phyloP scores from a whole-genome alignment of 2,888 invertebrate species.

The Tenthredo amoena region DNA sequence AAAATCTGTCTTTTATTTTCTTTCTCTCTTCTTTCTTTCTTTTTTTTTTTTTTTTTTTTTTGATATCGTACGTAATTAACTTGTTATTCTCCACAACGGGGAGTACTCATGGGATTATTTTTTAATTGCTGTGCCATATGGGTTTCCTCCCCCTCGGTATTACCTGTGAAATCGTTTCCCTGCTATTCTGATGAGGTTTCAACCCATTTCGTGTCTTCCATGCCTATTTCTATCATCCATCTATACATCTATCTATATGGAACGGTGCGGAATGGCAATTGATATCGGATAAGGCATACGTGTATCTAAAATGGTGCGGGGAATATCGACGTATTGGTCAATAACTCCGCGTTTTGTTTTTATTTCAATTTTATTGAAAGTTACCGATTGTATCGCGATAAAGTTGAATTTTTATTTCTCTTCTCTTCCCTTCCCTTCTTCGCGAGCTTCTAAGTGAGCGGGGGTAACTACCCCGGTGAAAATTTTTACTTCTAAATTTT shows the following conservation, averaged over 20 bases:
- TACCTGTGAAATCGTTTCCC: background rate
- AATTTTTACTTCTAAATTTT: too few species aligned
- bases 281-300: background rate
- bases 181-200: conserved; percentile 9
- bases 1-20: background rate
- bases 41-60: background rate
- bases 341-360: background rate
- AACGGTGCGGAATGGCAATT: background rate
- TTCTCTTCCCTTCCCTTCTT: too few species aligned
- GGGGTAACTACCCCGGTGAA: too few species aligned
- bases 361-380: background rate
- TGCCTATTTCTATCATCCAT: background rate
- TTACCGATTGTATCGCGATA: background rate
- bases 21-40: too few species aligned
- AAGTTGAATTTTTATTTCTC: background rate
- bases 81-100: background rate
- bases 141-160: background rate
- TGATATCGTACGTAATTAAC: background rate
- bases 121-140: background rate
- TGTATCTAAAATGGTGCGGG: conserved; percentile 9
- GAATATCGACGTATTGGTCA: conserved; percentile 6
- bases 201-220: background rate
- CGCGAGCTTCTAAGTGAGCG: too few species aligned
- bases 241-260: background rate
- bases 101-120: background rate